phyloP scores from a whole-genome alignment of 2,113 vertebrate species.

The Cathartes aura region DNA sequence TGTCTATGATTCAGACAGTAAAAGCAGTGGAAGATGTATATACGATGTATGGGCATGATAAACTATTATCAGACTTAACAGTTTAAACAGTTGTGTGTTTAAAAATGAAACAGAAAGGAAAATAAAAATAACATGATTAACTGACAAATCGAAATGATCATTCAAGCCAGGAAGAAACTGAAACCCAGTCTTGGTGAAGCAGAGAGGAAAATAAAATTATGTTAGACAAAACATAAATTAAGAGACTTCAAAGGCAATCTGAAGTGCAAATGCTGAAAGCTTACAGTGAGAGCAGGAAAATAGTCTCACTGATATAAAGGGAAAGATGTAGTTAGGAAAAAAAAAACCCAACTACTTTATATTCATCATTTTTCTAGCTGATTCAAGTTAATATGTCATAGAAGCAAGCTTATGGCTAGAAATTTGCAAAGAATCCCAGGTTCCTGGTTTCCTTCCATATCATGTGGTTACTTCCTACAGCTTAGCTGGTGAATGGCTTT shows the following conservation, averaged over 20 bases:
- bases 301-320: neutral
- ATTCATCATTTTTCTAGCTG: neutral
- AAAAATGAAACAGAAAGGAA: neutral
- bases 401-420: neutral
- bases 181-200: neutral
- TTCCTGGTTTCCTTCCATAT: neutral
- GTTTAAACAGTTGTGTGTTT: neutral
- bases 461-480: neutral
- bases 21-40: neutral
- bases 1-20: neutral
- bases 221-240: neutral
- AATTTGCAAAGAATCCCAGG: neutral
- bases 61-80: neutral
- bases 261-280: neutral
- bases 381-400: neutral
- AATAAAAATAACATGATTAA: neutral
- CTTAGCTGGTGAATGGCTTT: neutral
- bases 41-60: neutral
- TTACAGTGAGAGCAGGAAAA: neutral
- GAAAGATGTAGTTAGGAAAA: neutral
- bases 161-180: neutral
- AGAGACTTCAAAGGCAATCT: neutral
- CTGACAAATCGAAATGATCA: neutral
- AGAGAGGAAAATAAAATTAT: neutral
- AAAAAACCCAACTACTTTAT: neutral